Evolutionary conservation across 2,888 invertebrate genomes (phyloP).

Genomic region (Drosophila maculinotata): DNA sequence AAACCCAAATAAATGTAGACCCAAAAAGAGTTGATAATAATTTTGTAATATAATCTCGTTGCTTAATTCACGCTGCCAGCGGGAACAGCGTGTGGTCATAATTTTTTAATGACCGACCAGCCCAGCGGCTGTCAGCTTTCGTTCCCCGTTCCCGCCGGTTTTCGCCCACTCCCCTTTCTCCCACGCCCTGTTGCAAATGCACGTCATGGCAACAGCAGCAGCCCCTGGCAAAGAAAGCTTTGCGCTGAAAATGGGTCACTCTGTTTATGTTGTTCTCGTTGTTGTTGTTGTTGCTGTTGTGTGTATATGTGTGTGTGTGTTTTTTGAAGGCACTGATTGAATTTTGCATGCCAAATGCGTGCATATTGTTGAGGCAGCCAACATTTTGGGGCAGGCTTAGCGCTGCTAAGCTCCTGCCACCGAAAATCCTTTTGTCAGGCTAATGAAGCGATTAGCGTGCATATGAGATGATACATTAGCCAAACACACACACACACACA

Average conservation of each 20-base stretch:
- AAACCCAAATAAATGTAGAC: too few species aligned
- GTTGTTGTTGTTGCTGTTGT: slow-evolving; percentile 32
- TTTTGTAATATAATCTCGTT: slow-evolving; percentile 13
- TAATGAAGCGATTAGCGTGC: slow-evolving; percentile 79
- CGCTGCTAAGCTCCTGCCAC: slow-evolving; percentile 1
- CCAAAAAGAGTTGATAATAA: slow-evolving; percentile 19
- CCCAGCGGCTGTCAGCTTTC: slow-evolving; percentile 27
- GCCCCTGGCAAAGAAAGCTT: slow-evolving; percentile 78
- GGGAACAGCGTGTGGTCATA: slow-evolving; percentile 66
- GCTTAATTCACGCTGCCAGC: slow-evolving; percentile 29
- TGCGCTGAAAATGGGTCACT: slow-evolving; percentile 74
- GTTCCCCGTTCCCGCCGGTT: background rate
- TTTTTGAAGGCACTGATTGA: slow-evolving; percentile 65
- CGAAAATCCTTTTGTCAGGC: slow-evolving; percentile 40
- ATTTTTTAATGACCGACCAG: slow-evolving; percentile 73
- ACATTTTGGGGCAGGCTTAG: slow-evolving; percentile 25
- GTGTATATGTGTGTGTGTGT: slow-evolving; percentile 6
- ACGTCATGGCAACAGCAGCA: slow-evolving; percentile 63
- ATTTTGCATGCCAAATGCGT: slow-evolving; percentile 78
- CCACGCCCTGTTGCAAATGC: slow-evolving; percentile 47
- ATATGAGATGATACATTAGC: slow-evolving; percentile 56
- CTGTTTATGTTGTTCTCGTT: slow-evolving; percentile 42
- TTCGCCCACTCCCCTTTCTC: background rate
- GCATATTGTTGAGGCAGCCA: slow-evolving; percentile 21
- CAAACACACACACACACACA: slow-evolving; percentile 25